phyloP scores from a whole-genome alignment of 2,113 vertebrate species.

The Felis chaus region DNA sequence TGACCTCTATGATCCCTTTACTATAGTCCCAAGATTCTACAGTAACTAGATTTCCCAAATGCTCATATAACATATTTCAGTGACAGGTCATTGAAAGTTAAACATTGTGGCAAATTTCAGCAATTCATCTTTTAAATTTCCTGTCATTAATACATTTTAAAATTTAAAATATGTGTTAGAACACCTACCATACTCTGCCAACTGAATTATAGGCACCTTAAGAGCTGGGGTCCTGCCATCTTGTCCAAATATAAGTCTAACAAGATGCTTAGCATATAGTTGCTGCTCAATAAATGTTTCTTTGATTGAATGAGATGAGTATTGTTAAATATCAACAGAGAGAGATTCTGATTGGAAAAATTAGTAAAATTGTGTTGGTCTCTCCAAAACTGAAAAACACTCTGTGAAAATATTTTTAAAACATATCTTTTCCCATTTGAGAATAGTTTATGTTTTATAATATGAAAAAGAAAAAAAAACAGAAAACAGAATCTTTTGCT shows the following conservation, averaged over 20 bases:
- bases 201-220: neutral
- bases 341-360: neutral
- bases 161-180: neutral
- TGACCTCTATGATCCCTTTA: neutral
- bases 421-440: neutral
- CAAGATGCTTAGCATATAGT: neutral
- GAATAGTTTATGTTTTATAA: neutral
- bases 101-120: neutral
- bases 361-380: neutral
- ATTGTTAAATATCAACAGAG: neutral
- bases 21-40: neutral
- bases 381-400: neutral
- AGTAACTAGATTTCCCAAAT: neutral
- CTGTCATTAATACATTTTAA: neutral
- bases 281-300: neutral
- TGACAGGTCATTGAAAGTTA: neutral
- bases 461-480: neutral
- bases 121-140: neutral
- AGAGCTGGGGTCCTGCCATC: neutral
- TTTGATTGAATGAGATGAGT: neutral
- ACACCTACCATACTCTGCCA: neutral
- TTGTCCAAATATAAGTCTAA: neutral
- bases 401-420: neutral
- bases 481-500: neutral
- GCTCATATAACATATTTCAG: neutral